A percentile compares a stretch with the other conserved stretches of the same genome.
phyloP scores from a whole-genome alignment of 2,113 vertebrate genomes.

The Panurus biarmicus region DNA sequence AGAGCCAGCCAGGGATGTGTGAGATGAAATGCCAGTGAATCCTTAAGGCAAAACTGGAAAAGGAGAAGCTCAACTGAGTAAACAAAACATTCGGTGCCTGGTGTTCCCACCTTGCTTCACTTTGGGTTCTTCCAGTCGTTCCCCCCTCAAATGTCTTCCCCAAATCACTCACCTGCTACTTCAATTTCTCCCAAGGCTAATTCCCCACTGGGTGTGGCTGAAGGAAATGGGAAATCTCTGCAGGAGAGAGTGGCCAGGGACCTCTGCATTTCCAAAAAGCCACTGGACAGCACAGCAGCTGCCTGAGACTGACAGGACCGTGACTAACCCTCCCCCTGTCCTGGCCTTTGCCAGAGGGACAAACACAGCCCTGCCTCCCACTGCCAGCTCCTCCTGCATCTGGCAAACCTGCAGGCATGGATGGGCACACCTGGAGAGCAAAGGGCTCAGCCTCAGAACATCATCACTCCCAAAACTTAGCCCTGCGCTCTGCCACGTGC shows the following conservation, averaged over 20 bases:
- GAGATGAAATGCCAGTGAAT: background rate
- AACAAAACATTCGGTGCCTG: rapidly evolving
- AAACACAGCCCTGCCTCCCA: background rate
- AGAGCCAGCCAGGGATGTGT: background rate
- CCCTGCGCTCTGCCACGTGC: background rate
- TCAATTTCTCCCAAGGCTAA: background rate
- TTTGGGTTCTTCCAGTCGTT: background rate
- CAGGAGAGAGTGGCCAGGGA: background rate
- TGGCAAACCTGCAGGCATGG: background rate
- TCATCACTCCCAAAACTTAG: background rate
- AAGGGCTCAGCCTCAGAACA: background rate
- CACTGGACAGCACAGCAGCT: background rate
- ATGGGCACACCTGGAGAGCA: background rate
- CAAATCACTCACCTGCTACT: background rate
- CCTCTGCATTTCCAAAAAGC: background rate
- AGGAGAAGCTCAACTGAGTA: background rate
- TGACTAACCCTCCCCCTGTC: background rate
- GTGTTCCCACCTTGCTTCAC: background rate
- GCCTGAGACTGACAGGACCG: rapidly evolving
- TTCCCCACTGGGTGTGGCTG: background rate
- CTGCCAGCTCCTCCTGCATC: background rate
- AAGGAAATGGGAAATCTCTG: background rate
- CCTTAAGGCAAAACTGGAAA: background rate
- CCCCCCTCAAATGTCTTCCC: background rate
- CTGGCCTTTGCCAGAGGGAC: background rate